Evolutionary conservation across 2,797 vertebrate genomes (phyloP).

Genomic region (Ctenosaura bakeri): DNA sequence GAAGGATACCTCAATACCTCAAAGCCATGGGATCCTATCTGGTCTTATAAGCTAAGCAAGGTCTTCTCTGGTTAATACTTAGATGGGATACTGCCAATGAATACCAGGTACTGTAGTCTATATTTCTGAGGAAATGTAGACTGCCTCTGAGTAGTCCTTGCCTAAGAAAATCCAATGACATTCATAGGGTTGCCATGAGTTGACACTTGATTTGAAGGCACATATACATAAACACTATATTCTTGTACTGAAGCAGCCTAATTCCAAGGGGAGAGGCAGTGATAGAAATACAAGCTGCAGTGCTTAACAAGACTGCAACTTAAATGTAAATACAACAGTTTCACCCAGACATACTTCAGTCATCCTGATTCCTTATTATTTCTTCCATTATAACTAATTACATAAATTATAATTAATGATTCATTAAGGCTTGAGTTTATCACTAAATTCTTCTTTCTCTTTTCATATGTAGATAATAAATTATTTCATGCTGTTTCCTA

Average conservation of each 20-base stretch:
- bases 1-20: too few relatives aligned
- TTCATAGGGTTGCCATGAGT: too few relatives aligned
- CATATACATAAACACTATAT: background rate
- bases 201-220: background rate
- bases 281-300: background rate
- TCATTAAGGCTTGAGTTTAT: background rate
- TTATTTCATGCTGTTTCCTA: background rate
- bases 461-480: background rate
- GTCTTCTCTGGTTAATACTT: too few relatives aligned
- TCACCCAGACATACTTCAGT: background rate
- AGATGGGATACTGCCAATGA: too few relatives aligned
- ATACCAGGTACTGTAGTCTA: too few relatives aligned
- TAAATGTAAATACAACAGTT: too few relatives aligned
- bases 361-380: background rate
- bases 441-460: background rate
- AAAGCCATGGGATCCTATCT: too few relatives aligned
- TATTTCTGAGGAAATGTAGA: too few relatives aligned
- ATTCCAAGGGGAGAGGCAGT: background rate
- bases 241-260: background rate
- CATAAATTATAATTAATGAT: background rate
- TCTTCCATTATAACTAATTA: background rate
- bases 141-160: too few relatives aligned
- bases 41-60: too few relatives aligned
- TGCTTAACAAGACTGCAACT: background rate
- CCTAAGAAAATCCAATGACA: too few relatives aligned